Conservation (phyloP, 2,113 vertebrate genomes). For the Muntiacus reevesi region DNA sequence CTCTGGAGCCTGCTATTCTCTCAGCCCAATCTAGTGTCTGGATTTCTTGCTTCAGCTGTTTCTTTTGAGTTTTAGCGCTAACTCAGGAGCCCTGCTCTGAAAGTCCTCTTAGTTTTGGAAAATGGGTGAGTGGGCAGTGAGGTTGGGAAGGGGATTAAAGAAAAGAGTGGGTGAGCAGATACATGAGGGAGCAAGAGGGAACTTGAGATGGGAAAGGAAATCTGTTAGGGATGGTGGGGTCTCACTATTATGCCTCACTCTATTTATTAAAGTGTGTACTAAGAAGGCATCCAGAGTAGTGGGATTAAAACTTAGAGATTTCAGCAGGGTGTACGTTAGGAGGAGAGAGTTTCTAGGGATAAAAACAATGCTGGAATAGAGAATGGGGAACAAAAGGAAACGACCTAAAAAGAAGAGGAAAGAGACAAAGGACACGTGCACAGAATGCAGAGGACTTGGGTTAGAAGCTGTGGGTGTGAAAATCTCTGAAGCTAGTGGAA, state of each 20-base stretch:
- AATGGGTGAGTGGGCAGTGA: not conserved
- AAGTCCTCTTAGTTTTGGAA: not conserved
- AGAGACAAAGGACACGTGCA: not conserved
- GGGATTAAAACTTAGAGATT: not conserved
- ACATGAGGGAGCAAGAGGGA: not conserved
- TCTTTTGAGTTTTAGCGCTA: not conserved
- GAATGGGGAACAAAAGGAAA: not conserved
- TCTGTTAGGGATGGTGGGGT: not conserved
- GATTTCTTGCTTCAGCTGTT: not conserved
- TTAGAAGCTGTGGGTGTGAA: not conserved
- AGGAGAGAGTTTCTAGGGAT: not conserved
- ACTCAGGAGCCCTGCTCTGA: not conserved
- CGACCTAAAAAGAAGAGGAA: not conserved
- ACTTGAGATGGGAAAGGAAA: not conserved
- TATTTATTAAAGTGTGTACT: not conserved
- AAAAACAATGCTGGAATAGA: not conserved
- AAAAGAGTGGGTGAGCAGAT: not conserved
- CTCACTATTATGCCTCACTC: not conserved
- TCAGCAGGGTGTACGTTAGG: not conserved
- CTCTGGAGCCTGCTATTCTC: not conserved
- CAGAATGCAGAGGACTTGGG: not conserved
- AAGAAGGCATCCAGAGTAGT: not conserved
- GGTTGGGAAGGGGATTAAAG: not conserved
- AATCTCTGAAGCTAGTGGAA: not conserved
- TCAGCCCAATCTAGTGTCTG: not conserved